Evolutionary conservation across 2,888 invertebrate species (phyloP), one percentile per base, ranked within the genome.

Genomic region (Strigamia transsilvanica): DNA sequence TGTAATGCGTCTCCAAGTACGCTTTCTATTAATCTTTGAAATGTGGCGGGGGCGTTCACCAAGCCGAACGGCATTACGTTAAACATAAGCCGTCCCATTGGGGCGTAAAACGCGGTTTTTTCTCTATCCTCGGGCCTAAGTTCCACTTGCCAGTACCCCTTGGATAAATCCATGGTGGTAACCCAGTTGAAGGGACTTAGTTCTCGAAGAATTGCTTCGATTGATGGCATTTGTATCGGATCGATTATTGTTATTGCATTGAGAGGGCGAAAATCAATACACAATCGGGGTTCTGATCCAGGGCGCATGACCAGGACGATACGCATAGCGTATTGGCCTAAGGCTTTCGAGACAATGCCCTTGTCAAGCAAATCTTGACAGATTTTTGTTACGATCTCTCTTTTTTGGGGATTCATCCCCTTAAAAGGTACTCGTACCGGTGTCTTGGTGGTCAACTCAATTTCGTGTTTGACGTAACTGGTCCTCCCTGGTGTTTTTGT

Each of bases 131-230:
- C n/a, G 51, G 51, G 13, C 1, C 51, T n/a, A 1, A 51, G 13
- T 51, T 27, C 78, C 3, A 77, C 10, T 27, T 77, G 78, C 78
- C 78, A 77, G 23, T 77, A 77, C 0, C 34, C 78, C n/a, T 32
- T 38, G 12, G 34, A 9, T 7, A 77, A 9, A 27, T 77, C 78
- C 3, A 77, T 15, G 0, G 78, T 27, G 0, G 78, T 27, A 3
- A 77, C 18, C 56, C 56, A 56, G 21, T 56, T 6, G 21, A 77
- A 77, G 1, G 4, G 6, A 23, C 38, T n/a, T 18, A 77, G 6
- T 7, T 77, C 32, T 0, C 78, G n/a, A 27, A 38, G 23, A 15
- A 77, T 77, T 4, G 4, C 1, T 13, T 77, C 32, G 6, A 38
- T 77, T 0, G 78, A n/a, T 0, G 32, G 38, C 34, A 77, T 77